These are phyloP conservation scores for Drosophila demipolita DNA, from an alignment of 2,888 invertebrate genomes.

Conservation along the genomic window DNA sequence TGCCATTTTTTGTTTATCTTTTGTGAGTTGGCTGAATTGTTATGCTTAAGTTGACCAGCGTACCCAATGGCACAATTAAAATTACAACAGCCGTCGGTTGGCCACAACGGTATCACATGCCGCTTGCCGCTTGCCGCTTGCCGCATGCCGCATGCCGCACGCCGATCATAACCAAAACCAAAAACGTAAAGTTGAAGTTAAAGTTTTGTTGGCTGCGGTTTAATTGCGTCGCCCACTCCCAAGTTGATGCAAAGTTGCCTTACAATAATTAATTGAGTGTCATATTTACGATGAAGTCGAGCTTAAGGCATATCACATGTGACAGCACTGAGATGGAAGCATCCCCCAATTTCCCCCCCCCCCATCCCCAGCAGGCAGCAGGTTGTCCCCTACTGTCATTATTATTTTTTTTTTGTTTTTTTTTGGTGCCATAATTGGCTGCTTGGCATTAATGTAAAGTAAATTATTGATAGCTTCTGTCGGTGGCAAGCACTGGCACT, in stretches of 20 bases:
- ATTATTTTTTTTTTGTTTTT: neutral
- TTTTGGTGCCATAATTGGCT: constrained; percentile 62
- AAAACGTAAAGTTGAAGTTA: constrained; percentile 11
- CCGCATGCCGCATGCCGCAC: constrained; percentile 9
- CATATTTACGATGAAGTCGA: constrained; percentile 58
- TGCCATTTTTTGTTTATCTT: constrained; percentile 6
- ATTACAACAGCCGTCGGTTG: constrained; percentile 8
- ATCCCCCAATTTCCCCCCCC: neutral
- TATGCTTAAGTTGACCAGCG: constrained; percentile 40
- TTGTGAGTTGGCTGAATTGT: constrained; percentile 28
- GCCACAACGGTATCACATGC: constrained; percentile 53
- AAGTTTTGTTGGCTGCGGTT: constrained; percentile 29
- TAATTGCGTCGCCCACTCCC: constrained; percentile 37
- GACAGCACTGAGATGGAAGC: constrained; percentile 24
- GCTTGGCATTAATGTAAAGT: constrained; percentile 64
- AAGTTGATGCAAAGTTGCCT: constrained; percentile 37
- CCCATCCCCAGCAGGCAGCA: neutral
- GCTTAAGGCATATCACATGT: constrained; percentile 61
- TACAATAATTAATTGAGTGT: constrained; percentile 69
- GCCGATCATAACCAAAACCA: constrained; percentile 1
- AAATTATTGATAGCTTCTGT: constrained; percentile 77
- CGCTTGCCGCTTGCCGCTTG: neutral
- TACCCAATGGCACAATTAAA: constrained; percentile 51
- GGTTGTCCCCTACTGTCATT: neutral
- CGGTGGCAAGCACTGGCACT: neutral